These are phyloP conservation scores for Drosophila insularis DNA, from an alignment of 1,140 invertebrate species.

Conservation along the genomic window DNA sequence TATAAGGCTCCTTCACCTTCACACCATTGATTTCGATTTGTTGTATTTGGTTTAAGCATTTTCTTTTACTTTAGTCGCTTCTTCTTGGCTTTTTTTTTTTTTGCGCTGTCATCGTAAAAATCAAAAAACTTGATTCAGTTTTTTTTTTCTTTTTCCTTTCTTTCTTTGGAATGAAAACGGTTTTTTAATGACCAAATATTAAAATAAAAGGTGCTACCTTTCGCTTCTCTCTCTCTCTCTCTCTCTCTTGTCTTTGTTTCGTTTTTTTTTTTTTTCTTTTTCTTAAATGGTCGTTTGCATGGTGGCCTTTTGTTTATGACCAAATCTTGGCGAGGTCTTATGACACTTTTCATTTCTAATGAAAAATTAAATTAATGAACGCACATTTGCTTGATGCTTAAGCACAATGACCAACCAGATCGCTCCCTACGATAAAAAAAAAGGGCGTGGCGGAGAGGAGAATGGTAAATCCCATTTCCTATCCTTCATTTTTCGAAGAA, in stretches of 20 bases:
- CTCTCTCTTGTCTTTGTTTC: background rate
- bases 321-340: conserved; percentile 36
- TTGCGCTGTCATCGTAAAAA: conserved; percentile 54
- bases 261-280: conserved; percentile 6
- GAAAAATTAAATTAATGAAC: conserved; percentile 63
- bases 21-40: conserved; percentile 54
- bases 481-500: background rate
- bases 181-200: conserved; percentile 63
- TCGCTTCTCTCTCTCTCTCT: background rate
- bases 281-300: conserved; percentile 11
- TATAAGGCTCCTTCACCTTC: background rate
- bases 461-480: background rate
- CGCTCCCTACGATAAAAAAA: background rate
- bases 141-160: background rate
- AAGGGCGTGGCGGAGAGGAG: background rate
- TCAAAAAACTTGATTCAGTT: conserved; percentile 28
- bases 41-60: conserved; percentile 50
- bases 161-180: conserved; percentile 30
- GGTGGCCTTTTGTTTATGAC: conserved; percentile 53
- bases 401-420: background rate
- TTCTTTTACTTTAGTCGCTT: conserved; percentile 25
- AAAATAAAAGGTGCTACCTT: conserved; percentile 56
- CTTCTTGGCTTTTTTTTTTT: conserved; percentile 10
- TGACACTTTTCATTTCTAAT: conserved; percentile 61
- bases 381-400: conserved; percentile 42